Evolutionary conservation across 2,113 vertebrate species (phyloP).

Genomic region (Lamprologus ornatipinnis): DNA sequence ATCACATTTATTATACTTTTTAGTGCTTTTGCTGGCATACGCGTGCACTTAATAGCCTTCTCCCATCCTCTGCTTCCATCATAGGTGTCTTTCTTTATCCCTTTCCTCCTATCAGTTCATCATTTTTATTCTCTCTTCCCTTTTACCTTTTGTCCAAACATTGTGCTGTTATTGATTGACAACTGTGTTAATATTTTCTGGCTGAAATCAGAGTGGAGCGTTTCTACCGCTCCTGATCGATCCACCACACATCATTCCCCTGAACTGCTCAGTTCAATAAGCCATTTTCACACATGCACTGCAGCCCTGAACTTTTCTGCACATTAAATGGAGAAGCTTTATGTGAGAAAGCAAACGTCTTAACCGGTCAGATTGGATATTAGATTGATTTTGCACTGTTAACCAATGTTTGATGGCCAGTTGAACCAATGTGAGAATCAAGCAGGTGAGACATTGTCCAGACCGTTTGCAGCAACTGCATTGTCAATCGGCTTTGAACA

Average conservation of each 20-base stretch:
- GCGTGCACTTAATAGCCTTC: neutral
- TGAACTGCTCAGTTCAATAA: neutral
- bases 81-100: neutral
- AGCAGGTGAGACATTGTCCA: neutral
- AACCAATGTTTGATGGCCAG: neutral
- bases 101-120: neutral
- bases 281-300: neutral
- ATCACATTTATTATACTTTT: neutral
- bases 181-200: conserved; percentile 12
- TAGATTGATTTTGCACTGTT: neutral
- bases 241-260: neutral
- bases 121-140: neutral
- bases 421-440: neutral
- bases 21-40: neutral
- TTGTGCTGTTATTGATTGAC: neutral
- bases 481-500: neutral
- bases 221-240: neutral
- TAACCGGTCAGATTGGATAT: neutral
- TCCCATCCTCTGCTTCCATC: neutral
- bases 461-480: neutral
- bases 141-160: neutral
- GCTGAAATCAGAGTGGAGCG: neutral
- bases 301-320: neutral
- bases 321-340: neutral
- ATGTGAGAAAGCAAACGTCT: neutral